These are phyloP conservation scores for Ophiodon elongatus DNA, from an alignment of 2,113 vertebrate species.

Conservation along the genomic window DNA sequence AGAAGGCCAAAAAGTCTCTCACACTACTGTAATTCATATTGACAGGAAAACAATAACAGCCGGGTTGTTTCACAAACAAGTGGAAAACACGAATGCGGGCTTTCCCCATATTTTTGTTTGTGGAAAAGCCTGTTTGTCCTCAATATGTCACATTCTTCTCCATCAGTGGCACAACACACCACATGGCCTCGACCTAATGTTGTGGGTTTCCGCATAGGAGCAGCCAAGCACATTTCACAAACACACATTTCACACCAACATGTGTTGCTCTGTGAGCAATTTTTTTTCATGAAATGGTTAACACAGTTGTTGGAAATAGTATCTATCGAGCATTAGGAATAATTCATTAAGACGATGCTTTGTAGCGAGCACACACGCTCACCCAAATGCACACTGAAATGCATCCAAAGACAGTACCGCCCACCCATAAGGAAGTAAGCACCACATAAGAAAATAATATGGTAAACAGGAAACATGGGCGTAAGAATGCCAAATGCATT, in stretches of 20 bases:
- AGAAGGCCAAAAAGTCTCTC: constrained; percentile 46
- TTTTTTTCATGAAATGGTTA: background rate
- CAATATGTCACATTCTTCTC: constrained; percentile 79
- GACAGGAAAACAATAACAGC: constrained; percentile 80
- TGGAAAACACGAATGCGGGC: constrained; percentile 72
- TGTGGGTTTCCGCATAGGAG: constrained; percentile 71
- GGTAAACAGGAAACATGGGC: constrained; percentile 83
- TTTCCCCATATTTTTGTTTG: constrained; percentile 80
- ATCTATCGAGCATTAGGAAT: background rate
- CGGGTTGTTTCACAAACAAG: constrained; percentile 77
- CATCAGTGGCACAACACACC: constrained; percentile 71
- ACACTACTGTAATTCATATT: constrained; percentile 70
- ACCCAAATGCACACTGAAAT: constrained; percentile 17
- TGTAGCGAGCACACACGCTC: background rate
- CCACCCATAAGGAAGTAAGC: constrained; percentile 68
- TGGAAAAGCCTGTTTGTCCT: constrained; percentile 79
- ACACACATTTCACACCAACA: constrained; percentile 46
- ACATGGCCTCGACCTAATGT: constrained; percentile 78
- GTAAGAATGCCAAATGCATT: constrained; percentile 77
- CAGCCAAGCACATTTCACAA: constrained; percentile 62
- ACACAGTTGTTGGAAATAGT: background rate
- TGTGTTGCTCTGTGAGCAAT: constrained; percentile 4
- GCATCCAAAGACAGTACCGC: constrained; percentile 53
- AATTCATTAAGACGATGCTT: background rate
- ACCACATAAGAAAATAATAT: constrained; percentile 71